phyloP scores from a whole-genome alignment of 2,797 vertebrate species.

The Rhabdomys pumilio region DNA sequence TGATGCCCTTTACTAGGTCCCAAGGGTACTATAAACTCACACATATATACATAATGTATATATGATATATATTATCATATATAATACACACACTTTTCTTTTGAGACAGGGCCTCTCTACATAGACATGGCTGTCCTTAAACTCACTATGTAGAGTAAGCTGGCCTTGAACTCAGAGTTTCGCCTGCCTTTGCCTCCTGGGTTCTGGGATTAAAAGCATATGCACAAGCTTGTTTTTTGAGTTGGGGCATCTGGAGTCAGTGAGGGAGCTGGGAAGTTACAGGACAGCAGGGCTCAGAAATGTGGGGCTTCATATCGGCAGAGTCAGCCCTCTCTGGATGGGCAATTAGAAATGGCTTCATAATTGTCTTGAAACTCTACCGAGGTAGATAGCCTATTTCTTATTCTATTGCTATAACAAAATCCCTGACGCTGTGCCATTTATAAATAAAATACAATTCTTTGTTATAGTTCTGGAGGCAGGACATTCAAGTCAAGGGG shows the following conservation, averaged over 20 bases:
- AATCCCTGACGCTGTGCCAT: not conserved
- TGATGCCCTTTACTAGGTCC: not conserved
- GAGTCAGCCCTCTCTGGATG: not conserved
- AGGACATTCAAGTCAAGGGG: not conserved
- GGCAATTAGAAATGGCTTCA: not conserved
- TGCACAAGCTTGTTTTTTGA: not conserved
- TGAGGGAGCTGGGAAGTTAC: too few species aligned
- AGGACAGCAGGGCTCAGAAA: not conserved
- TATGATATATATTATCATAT: not conserved
- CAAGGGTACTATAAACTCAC: not conserved
- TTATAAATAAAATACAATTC: not conserved
- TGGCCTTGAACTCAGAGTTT: not conserved
- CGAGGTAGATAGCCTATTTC: rapidly evolving
- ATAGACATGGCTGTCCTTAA: not conserved
- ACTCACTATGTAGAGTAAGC: not conserved
- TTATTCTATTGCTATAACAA: not conserved
- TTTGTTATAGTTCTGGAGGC: not conserved
- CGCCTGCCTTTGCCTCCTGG: not conserved
- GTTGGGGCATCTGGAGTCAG: not conserved
- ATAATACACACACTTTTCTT: not conserved
- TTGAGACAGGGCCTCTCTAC: not conserved
- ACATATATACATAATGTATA: not conserved
- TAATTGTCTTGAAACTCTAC: not conserved
- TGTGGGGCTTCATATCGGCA: rapidly evolving
- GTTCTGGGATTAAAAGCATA: not conserved